Percentiles rank a stretch among this genome's conserved stretches.
Conservation (phyloP, 2,113 vertebrate species). For the Campylorhamphus procurvoides region DNA sequence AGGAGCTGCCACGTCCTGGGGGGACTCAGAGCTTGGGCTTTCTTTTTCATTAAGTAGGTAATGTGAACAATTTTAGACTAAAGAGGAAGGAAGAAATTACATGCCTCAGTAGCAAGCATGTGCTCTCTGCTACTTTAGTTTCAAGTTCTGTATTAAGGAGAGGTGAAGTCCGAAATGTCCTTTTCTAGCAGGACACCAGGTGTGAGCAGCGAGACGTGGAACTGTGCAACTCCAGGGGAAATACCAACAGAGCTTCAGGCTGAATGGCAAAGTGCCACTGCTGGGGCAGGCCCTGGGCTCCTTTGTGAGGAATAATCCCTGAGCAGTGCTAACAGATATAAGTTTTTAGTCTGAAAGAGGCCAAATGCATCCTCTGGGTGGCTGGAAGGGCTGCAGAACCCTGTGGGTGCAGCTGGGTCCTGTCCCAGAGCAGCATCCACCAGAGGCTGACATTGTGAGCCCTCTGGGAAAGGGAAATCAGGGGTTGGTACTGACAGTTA, state of each 20-base stretch:
- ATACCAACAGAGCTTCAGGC: not conserved
- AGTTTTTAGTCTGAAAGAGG: not conserved
- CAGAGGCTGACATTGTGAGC: not conserved
- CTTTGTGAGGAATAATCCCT: not conserved
- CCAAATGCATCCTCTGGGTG: not conserved
- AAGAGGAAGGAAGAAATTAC: slow-evolving; percentile 60
- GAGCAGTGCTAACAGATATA: not conserved
- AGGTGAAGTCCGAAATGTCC: not conserved
- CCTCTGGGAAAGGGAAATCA: not conserved
- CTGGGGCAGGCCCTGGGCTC: not conserved
- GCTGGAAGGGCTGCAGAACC: not conserved
- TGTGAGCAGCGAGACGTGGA: not conserved
- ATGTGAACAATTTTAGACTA: slow-evolving; percentile 28
- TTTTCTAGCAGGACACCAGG: slow-evolving; percentile 8
- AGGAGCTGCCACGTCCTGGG: not conserved
- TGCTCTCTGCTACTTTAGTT: slow-evolving; percentile 24
- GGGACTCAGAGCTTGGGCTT: not conserved
- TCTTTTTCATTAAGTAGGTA: not conserved
- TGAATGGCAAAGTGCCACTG: not conserved
- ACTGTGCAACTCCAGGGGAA: not conserved
- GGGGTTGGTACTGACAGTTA: not conserved
- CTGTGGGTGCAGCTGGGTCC: not conserved
- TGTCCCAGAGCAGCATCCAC: fast-evolving
- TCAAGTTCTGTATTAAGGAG: slow-evolving; percentile 26
- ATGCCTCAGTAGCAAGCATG: slow-evolving; percentile 12